Base-by-base conservation (phyloP, 2,797 vertebrate species). In the Leucoraja ocellata region DNA sequence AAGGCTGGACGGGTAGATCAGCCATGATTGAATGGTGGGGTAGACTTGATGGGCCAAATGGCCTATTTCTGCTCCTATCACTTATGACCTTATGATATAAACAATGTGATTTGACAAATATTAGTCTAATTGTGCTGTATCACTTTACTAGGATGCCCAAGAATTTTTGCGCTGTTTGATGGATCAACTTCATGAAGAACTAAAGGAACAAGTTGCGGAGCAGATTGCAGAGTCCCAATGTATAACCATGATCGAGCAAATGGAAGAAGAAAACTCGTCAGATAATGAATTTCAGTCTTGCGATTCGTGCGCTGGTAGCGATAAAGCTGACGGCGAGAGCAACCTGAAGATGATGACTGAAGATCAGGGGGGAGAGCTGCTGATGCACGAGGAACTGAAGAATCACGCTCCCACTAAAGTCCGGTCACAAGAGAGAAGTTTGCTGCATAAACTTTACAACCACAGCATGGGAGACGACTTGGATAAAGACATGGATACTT, bases 121-220 rank as follows among this genome's bases (percentile, higher is more conserved):
- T 28, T 83, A 61, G 21, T 58, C 76, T 54, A 28, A 39, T 25
- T 58, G 1, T 74, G 9, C 54, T 92, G 18, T 92, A 11, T 92
- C 61, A 78, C 46, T 91, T 81, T 94, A 25, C 76, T 94, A 99
- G 99, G 99, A 99, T 93, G 99, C 99, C 71, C 99, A 99, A 95
- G 99, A 99, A 95, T 99, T 99, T 95, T 96, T 99, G 94, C 98
- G 99, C 93, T 99, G 99, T 95, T 95, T 99, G 91, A 99, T 99
- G 99, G 99, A 99, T 96, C 97, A 99, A 93, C 98, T 99, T 93
- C 99, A 99, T 58, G 99, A 99, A 95, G 99, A 99, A 94, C 96
- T 99, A 93, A 99, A 99, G 94, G 98, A 99, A 94, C 95, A 95
- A 0, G 92, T 98, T 94, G 95, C 97, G 5, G 98, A 99, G 94